Conservation (phyloP, 37 sponge, comb jelly and placozoan genomes). For the Aplysina aerophoba region DNA sequence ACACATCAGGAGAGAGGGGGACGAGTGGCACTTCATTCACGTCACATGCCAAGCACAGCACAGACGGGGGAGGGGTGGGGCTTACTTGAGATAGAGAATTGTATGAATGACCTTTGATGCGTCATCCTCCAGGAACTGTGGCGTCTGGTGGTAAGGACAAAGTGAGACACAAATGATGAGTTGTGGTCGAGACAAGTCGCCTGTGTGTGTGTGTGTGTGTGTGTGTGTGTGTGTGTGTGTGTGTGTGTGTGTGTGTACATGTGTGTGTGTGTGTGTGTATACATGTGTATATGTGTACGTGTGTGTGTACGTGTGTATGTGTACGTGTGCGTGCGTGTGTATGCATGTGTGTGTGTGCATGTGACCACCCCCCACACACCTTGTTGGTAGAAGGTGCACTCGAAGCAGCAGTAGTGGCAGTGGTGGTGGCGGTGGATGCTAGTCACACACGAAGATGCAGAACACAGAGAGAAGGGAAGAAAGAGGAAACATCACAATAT, state of each 20-base stretch:
- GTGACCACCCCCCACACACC: not conserved
- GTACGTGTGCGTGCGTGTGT: constrained; percentile 57
- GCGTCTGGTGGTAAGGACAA: not conserved
- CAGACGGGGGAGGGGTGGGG: not conserved
- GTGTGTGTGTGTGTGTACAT: constrained; percentile 59
- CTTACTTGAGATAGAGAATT: constrained; percentile 24
- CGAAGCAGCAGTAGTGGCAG: too few species aligned
- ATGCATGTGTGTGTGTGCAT: constrained; percentile 60
- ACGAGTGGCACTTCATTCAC: not conserved
- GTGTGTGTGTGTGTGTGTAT: constrained; percentile 64
- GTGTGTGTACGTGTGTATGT: constrained; percentile 60
- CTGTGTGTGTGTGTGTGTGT: constrained; percentile 48
- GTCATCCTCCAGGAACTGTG: constrained; percentile 4
- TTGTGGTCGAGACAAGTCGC: not conserved
- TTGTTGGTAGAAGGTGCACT: too few species aligned
- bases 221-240: constrained; percentile 56
- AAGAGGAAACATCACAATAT: too few species aligned
- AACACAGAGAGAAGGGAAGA: not conserved
- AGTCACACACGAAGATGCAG: not conserved
- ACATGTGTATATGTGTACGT: constrained; percentile 55
- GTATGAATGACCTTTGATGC: not conserved
- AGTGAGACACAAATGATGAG: not conserved
- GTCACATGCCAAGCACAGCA: not conserved
- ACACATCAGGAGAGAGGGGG: constrained; percentile 14
- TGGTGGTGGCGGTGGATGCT: not conserved